Base-by-base conservation (phyloP, 1,140 invertebrate species). In the Agraylea sexmaculata region DNA sequence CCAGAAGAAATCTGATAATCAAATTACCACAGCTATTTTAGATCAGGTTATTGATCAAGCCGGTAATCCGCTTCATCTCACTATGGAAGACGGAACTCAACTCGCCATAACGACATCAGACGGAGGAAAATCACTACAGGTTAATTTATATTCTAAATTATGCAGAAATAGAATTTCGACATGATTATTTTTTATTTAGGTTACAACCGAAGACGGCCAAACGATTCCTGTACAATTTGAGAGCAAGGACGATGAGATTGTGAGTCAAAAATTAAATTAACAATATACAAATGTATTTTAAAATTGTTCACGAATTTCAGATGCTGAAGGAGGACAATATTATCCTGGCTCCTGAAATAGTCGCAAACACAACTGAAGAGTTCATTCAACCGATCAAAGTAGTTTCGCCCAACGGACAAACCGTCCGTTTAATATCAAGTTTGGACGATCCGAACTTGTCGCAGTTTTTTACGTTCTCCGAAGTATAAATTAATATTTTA, bases 21-120 rank as follows among this genome's bases (percentile, higher is more conserved):
- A 36, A n/a, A 37, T 6, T 23, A n/a, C 25, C 15, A 33, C 12
- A 16, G 23, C 35, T 8, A 31, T 43, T 18, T 38, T 43, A 21
- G 42, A 43, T 38, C 27, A 42, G 8, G 41, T 80, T 18, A 73
- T 72, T 3, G 78, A 79, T 58, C 70, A 74, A 45, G 67, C 75
- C 36, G 78, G 78, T 10, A 80, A 79, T 57, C 69, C 75, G 5
- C 64, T 81, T 20, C 75, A 74, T 37, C 68, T 81, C 43, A 77
- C 76, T 0, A 72, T 77, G 46, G 69, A 74, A 50, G 75, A 80
- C 53, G 77, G 77, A 6, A 68, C 73, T 3, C 63, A 65, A 29
- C 66, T 74, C 7, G 66, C 70, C 3, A 64, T 69, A 40, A 64
- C 61, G 4, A 62, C 61, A 1, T 51, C 59, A 3, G 62, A 66